phyloP scores from a whole-genome alignment of 2,888 invertebrate species.

The Leptopilina syphax region DNA sequence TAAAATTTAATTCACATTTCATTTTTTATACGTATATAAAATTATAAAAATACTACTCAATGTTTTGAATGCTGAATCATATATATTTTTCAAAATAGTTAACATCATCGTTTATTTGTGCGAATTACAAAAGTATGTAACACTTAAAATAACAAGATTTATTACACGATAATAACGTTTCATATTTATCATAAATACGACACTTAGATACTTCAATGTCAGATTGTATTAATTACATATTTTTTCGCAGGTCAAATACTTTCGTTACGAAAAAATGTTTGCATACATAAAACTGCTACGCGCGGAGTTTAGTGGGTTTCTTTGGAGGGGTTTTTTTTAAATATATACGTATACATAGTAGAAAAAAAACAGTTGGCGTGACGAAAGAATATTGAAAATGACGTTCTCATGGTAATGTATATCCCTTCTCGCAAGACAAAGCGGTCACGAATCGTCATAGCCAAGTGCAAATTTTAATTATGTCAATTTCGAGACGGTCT shows the following conservation, averaged over 20 bases:
- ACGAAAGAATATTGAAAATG: constrained; percentile 25
- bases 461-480: constrained; percentile 62
- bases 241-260: background rate
- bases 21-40: too few relatives aligned
- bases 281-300: background rate
- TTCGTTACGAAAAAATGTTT: constrained; percentile 13
- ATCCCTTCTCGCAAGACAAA: constrained; percentile 50
- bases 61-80: too few relatives aligned
- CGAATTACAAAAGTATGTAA: too few relatives aligned
- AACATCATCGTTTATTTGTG: too few relatives aligned
- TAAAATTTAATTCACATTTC: too few relatives aligned
- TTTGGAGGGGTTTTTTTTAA: background rate
- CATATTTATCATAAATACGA: too few relatives aligned
- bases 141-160: too few relatives aligned
- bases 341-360: too few relatives aligned
- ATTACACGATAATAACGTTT: too few relatives aligned
- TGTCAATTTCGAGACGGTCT: constrained; percentile 60
- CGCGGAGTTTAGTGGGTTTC: background rate
- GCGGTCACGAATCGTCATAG: constrained; percentile 60
- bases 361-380: constrained; percentile 32
- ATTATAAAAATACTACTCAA: too few relatives aligned
- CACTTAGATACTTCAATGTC: background rate
- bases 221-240: background rate
- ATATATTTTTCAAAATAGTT: constrained; percentile 1
- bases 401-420: constrained; percentile 26